Conservation (phyloP, 2,797 vertebrate species). For the Stomatorhinus walkeri region DNA sequence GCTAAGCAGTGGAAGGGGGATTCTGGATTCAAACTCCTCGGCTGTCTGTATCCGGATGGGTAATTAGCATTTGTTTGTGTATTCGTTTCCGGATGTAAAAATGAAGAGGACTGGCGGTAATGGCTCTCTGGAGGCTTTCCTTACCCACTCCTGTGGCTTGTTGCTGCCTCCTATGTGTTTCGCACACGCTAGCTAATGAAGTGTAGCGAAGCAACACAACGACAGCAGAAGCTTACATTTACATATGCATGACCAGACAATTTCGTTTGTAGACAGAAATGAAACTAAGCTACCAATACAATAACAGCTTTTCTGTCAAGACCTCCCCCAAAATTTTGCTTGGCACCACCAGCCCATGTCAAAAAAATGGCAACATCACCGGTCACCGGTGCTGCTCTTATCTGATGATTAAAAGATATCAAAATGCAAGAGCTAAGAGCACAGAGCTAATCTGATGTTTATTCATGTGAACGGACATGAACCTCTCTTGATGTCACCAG, state of each 20-base stretch:
- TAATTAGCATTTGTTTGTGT: conserved; percentile 2
- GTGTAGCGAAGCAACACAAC: neutral
- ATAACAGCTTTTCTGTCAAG: neutral
- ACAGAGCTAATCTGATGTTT: neutral
- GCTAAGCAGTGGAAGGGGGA: neutral
- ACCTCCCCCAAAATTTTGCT: neutral
- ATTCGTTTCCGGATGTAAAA: neutral
- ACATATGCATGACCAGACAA: neutral
- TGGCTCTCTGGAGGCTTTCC: neutral
- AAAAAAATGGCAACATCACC: neutral
- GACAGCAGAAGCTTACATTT: neutral
- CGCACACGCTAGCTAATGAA: neutral
- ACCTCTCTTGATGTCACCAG: neutral
- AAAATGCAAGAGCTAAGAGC: neutral
- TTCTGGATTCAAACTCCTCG: neutral
- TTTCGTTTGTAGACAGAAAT: neutral
- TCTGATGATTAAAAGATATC: neutral
- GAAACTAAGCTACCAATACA: neutral
- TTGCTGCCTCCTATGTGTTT: neutral
- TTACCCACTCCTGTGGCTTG: neutral
- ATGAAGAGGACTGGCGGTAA: neutral
- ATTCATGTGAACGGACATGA: neutral
- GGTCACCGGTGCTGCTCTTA: neutral
- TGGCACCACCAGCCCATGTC: neutral
- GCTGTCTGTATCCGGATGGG: neutral